phyloP scores from a whole-genome alignment of 2,888 invertebrate species.

The Elaeidobius kamerunicus region DNA sequence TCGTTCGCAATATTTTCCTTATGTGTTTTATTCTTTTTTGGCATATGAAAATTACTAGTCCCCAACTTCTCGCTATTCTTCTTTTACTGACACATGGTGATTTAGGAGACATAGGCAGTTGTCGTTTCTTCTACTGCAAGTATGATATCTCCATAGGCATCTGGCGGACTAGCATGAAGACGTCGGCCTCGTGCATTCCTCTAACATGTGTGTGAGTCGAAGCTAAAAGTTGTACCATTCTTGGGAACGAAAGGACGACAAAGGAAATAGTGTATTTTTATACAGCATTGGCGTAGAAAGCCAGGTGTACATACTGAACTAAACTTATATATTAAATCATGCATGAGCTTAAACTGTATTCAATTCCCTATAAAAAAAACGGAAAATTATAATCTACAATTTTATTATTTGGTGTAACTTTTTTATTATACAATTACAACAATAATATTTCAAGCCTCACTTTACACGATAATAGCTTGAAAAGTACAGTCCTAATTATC shows the following conservation, averaged over 20 bases:
- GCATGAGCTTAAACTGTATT: too few relatives aligned
- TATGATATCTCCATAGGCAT: conserved; percentile 50
- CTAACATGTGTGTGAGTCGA: conserved; percentile 28
- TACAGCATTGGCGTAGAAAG: conserved; percentile 12
- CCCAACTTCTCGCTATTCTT: conserved; percentile 7
- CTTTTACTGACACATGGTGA: conserved; percentile 40
- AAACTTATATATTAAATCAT: too few relatives aligned
- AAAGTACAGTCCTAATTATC: too few relatives aligned
- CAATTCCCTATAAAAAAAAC: too few relatives aligned
- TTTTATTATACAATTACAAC: too few relatives aligned
- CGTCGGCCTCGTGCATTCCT: conserved; percentile 35
- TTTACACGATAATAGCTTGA: too few relatives aligned
- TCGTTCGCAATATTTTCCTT: too few relatives aligned
- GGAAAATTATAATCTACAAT: too few relatives aligned
- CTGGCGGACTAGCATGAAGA: conserved; percentile 39
- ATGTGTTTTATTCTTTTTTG: not conserved
- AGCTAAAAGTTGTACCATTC: conserved; percentile 25
- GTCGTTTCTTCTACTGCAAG: conserved; percentile 43
- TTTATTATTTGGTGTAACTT: too few relatives aligned
- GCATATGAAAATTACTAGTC: not conserved
- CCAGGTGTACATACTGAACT: too few relatives aligned
- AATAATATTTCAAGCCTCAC: too few relatives aligned
- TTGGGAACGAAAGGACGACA: conserved; percentile 8
- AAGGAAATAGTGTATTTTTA: conserved; percentile 4
- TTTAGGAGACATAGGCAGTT: conserved; percentile 45